These are phyloP conservation scores for Centrocercus urophasianus DNA, from an alignment of 2,113 vertebrate genomes.

Conservation along the genomic window DNA sequence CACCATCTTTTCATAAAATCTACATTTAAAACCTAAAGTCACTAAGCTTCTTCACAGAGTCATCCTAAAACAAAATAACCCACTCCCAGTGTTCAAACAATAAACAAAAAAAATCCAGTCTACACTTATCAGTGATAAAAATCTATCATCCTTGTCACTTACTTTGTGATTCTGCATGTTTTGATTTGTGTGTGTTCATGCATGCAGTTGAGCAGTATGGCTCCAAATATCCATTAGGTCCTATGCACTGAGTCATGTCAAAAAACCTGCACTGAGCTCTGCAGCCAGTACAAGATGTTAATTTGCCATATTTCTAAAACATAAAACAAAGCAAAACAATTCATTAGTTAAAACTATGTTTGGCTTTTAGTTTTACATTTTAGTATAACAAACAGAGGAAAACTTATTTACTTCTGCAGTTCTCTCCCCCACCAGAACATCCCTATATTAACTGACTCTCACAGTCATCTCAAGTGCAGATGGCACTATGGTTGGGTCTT, in stretches of 20 bases:
- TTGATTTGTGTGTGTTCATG: conserved; percentile 92
- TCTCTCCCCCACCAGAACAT: not conserved
- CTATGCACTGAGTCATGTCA: conserved; percentile 94
- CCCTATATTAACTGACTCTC: not conserved
- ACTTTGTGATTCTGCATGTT: conserved; percentile 84
- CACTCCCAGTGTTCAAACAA: not conserved
- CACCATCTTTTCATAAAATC: not conserved
- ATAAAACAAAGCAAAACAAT: conserved; percentile 73
- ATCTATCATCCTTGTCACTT: conserved; percentile 73
- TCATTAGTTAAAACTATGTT: conserved; percentile 57
- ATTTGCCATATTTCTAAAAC: conserved; percentile 92
- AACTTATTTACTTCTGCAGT: not conserved
- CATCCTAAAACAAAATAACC: not conserved
- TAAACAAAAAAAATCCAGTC: fast-evolving
- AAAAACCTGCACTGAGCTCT: conserved; percentile 93
- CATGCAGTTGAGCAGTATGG: conserved; percentile 94
- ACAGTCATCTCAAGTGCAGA: not conserved
- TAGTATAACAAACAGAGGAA: not conserved
- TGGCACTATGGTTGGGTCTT: not conserved
- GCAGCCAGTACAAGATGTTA: conserved; percentile 92
- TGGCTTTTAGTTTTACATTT: not conserved
- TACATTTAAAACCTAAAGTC: not conserved
- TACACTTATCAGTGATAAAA: conserved; percentile 32
- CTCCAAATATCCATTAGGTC: conserved; percentile 88
- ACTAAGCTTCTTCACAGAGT: not conserved